phyloP scores from a whole-genome alignment of 2,888 invertebrate genomes.

The Drosophila limbata region DNA sequence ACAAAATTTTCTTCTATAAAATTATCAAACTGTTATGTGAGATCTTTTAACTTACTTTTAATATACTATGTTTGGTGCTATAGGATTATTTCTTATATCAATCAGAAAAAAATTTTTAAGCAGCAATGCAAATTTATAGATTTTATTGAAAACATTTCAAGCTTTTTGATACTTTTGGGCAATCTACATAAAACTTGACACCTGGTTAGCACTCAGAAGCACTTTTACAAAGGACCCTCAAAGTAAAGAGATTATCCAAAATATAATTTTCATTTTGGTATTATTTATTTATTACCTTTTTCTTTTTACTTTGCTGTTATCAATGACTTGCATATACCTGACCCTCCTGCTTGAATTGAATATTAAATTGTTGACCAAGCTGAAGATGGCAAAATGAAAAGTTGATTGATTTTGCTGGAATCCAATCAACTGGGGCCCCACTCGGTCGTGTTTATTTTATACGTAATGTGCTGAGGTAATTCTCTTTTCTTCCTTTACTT shows the following conservation, averaged over 20 bases:
- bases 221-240: not conserved
- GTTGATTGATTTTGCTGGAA: conserved; percentile 60
- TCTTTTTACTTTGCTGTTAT: conserved; percentile 6
- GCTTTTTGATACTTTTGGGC: not conserved
- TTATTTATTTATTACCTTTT: conserved; percentile 4
- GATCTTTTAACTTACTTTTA: not conserved
- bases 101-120: not conserved
- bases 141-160: not conserved
- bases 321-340: conserved; percentile 43
- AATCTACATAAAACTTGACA: not conserved
- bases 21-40: too few relatives aligned
- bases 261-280: conserved; percentile 20
- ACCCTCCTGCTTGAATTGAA: conserved; percentile 24
- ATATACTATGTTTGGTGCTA: too few relatives aligned
- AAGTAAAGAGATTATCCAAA: conserved; percentile 18
- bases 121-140: not conserved
- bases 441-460: conserved; percentile 59
- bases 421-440: conserved; percentile 46
- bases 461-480: conserved; percentile 21
- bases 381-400: conserved; percentile 45
- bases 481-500: not conserved
- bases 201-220: conserved; percentile 1
- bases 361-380: conserved; percentile 48
- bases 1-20: not conserved
- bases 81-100: not conserved